Base-by-base conservation (phyloP, 2,888 invertebrate genomes). In the Drosophila setosimentum region DNA sequence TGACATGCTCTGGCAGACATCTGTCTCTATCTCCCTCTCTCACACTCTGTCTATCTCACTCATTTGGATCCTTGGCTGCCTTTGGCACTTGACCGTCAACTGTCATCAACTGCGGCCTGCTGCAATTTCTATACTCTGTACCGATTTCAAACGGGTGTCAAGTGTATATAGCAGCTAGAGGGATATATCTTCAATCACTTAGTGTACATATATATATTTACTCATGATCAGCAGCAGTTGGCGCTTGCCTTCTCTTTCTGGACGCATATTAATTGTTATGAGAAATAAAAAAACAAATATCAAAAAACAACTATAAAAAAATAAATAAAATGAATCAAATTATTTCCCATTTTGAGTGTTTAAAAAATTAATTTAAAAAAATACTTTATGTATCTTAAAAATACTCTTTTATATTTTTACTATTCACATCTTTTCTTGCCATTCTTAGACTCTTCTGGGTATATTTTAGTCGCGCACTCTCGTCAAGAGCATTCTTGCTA, bases 21-120 rank as follows among this genome's bases (percentile, higher is more conserved):
- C 48, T 40, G 4, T 21, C 35, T 37, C 35, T 6, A 10, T 32
- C 29, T 49, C 21, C 7, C 37, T 29, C 21, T 3, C 48, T 6
- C 21, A n/a, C 29, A 30, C 24, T 54, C 11, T 35, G 24, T 40
- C 27, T 35, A 7, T n/a, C 40, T 21, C 65, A 10, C 57, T 59
- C 42, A 42, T 24, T 30, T 10, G 35, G 51, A 69, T 62, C 80
- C 80, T 89, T 89, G 86, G 73, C 80, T 76, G 73, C 62, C 71
- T 73, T 61, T 68, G 76, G 69, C 84, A 89, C 90, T 90, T 88
- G 91, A 89, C 89, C 88, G 80, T 87, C 88, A 87, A 74, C 83
- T 69, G 79, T 65, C 78, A 73, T 29, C 37, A 74, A 79, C 75
- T 73, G 68, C 62, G 65, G 62, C 69, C 68, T 73, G 66, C 71